phyloP scores from a whole-genome alignment of 2,888 invertebrate species.

The Limnephilus auricula region DNA sequence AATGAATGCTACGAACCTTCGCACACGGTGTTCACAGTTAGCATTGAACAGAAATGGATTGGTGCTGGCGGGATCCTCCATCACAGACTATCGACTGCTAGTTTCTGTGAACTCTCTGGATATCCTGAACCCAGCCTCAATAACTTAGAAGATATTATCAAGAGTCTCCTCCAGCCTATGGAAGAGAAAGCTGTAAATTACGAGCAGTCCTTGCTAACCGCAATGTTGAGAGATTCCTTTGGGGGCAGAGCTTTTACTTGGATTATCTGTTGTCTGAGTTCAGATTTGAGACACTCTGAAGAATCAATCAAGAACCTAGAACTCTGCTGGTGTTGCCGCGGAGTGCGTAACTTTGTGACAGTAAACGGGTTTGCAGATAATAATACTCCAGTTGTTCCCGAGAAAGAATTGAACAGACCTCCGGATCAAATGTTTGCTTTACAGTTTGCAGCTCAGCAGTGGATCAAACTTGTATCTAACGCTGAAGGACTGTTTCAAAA shows the following conservation, averaged over 20 bases:
- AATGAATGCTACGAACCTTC: constrained; percentile 77
- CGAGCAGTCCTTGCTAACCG: constrained; percentile 83
- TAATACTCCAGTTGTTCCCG: constrained; percentile 77
- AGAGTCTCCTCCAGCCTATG: constrained; percentile 77
- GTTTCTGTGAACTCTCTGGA: constrained; percentile 83
- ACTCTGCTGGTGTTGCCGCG: constrained; percentile 81
- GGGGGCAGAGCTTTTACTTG: constrained; percentile 87
- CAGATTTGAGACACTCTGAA: constrained; percentile 81
- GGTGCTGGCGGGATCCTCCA: constrained; percentile 82
- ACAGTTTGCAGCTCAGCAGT: constrained; percentile 90
- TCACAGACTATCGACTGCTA: constrained; percentile 85
- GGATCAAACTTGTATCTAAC: constrained; percentile 89
- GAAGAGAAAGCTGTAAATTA: constrained; percentile 78
- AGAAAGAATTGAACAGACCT: constrained; percentile 69
- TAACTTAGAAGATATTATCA: constrained; percentile 82
- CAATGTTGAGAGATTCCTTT: constrained; percentile 85
- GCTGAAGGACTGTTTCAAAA: constrained; percentile 90
- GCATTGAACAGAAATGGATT: constrained; percentile 86
- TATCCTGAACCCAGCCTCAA: constrained; percentile 81
- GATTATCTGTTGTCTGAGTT: constrained; percentile 85
- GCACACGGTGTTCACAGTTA: constrained; percentile 85
- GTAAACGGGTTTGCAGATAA: constrained; percentile 84
- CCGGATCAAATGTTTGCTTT: constrained; percentile 78
- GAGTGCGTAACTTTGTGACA: constrained; percentile 84
- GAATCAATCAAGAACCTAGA: constrained; percentile 85